Evolutionary conservation across 1,140 invertebrate species (phyloP), one percentile per base, ranked within the genome.

Genomic region (Drosophila ogumai): DNA sequence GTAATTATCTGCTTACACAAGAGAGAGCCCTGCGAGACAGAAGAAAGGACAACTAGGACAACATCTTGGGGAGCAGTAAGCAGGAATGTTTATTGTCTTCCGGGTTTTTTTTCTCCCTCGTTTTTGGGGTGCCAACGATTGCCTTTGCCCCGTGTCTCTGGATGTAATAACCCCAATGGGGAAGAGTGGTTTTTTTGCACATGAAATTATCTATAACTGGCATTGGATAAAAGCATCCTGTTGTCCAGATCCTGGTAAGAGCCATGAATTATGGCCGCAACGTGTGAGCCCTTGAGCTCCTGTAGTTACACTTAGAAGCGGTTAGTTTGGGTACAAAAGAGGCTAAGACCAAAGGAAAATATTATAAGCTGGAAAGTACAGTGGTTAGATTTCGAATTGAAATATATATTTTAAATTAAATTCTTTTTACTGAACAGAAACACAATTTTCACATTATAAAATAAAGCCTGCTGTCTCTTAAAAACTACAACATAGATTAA

Each of bases 181-280:
- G 36, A n/a, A 38, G 22, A 19, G 17, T 38, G n/a, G 22, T 32
- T 38, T 22, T 28, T 52, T 10, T 31, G 49, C 55, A 32, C 63
- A 76, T 59, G 36, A 69, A 79, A 82, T 79, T 43, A 41, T 69
- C 81, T 69, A 73, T 76, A 82, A 88, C 79, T 82, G 75, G 69
- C 75, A 68, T 50, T 57, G 74, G 79, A 76, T 88, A 88, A 88
- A 79, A 79, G 80, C 76, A 73, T 82, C 66, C 76, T 82, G 59
- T 76, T 79, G 66, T 81, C 79, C 82, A 54, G 52, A 57, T 54
- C 38, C 75, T 41, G 49, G 55, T 67, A 49, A 77, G 44, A 60
- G 43, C 67, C 80, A 80, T 90, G 68, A 88, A 87, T 75, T 88
- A 88, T 90, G 85, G 85, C 68, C 80, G 38, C 85, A 88, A 88